Conservation (phyloP, 2,113 vertebrate species). For the Xenopus borealis region DNA sequence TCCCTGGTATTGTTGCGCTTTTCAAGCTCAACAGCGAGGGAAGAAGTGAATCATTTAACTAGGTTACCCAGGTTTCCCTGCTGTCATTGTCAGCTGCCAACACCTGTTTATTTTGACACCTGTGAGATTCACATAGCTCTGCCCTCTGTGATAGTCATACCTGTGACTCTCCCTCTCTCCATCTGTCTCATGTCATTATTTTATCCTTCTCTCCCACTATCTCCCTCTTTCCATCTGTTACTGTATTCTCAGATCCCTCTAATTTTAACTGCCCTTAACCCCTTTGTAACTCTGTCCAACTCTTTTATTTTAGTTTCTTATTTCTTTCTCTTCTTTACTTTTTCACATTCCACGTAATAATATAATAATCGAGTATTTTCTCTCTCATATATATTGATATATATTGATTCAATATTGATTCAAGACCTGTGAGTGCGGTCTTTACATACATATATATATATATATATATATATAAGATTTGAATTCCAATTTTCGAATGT, state of each 20-base stretch:
- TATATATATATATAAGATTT: too few species aligned
- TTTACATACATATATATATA: too few species aligned
- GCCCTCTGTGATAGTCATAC: conserved; percentile 29
- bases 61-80: background rate
- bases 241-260: conserved; percentile 2
- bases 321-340: too few species aligned
- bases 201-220: conserved; percentile 31
- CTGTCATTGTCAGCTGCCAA: conserved; percentile 6
- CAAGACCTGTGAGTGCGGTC: too few species aligned
- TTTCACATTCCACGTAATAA: too few species aligned
- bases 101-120: conserved; percentile 12
- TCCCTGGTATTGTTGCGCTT: background rate
- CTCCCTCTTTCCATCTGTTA: conserved; percentile 35
- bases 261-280: conserved; percentile 21
- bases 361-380: too few species aligned
- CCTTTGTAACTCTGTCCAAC: background rate
- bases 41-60: background rate
- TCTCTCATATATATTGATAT: too few species aligned
- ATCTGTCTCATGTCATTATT: conserved; percentile 36
- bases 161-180: conserved; percentile 32
- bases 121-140: conserved; percentile 16
- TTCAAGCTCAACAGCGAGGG: background rate
- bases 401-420: too few species aligned
- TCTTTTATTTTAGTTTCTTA: background rate
- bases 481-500: too few species aligned